Base-by-base conservation (phyloP, 2,888 invertebrate genomes). In the Orthosia gothica region DNA sequence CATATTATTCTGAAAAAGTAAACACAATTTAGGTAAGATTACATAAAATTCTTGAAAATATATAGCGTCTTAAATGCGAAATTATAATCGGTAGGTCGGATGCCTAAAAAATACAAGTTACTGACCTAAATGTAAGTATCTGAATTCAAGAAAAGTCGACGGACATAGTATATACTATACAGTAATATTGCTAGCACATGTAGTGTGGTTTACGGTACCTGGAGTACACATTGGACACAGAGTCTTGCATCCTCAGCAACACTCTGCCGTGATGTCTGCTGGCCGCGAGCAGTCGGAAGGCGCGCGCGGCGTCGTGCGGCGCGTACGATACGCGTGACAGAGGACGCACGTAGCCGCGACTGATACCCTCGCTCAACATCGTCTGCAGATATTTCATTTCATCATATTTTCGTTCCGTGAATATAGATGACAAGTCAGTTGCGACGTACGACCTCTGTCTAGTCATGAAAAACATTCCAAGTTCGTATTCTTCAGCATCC, bases 381-480 rank as follows among this genome's bases (percentile, higher is more conserved):
- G 40, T 40, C 40, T 40, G 40, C 40, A 40, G 16, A 50, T n/a
- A 64, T 80, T 89, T 86, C 16, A 91, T 76, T 9, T 89, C 88
- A 9, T 79, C 52, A 5, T 15, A 20, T 16, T 89, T 86, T 20
- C 82, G 70, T 7, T 83, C 55, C 5, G 78, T 77, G 50, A 93
- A 89, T 23, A 93, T 73, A 1, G 88, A 85, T 13, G 87, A 79
- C 12, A 93, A 86, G 59, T 93, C 91, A 11, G 87, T 72, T 0
- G 86, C 49, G 3, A 67, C 16, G 67, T 91, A 92, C 0, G 84
- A 78, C 32, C 89, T 84, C 5, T 72, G 63, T 11, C 64, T 81
- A 1, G 69, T 76, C 72, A 92, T 73, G 52, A 80, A 70, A 55
- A 62, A 73, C 90, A 93, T 87, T 32, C 92, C 89, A 12, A 88